phyloP scores from a whole-genome alignment of 2,888 invertebrate species.

The Agrypnus murinus region DNA sequence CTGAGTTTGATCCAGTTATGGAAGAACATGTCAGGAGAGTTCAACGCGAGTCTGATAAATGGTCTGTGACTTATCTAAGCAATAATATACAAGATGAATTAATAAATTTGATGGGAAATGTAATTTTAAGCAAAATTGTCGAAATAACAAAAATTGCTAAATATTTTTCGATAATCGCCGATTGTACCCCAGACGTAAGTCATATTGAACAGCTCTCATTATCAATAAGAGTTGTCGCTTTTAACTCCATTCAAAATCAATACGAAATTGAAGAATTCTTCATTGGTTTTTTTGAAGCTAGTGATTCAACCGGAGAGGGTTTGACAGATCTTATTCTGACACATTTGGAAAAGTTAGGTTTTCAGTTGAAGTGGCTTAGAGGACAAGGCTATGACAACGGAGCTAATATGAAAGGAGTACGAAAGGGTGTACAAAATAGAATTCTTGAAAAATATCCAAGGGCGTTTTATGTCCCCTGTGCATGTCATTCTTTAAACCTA shows the following conservation, averaged over 20 bases:
- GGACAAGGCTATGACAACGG: conserved; percentile 38
- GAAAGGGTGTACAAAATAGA: conserved; percentile 34
- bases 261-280: conserved; percentile 38
- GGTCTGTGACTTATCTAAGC: conserved; percentile 30
- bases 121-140: conserved; percentile 31
- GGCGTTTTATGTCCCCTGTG: conserved; percentile 28
- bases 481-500: conserved; percentile 29
- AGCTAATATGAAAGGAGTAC: conserved; percentile 32
- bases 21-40: conserved; percentile 32
- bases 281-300: conserved; percentile 38
- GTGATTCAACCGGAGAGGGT: conserved; percentile 39
- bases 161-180: conserved; percentile 29
- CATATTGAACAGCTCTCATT: conserved; percentile 33
- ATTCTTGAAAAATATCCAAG: conserved; percentile 35
- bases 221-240: conserved; percentile 29
- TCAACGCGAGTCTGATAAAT: conserved; percentile 34
- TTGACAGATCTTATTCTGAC: conserved; percentile 33
- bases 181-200: conserved; percentile 31
- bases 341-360: conserved; percentile 39
- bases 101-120: conserved; percentile 31
- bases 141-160: conserved; percentile 23
- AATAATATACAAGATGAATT: conserved; percentile 35
- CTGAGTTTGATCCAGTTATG: conserved; percentile 33
- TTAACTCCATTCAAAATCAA: conserved; percentile 34
- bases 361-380: conserved; percentile 40